Conservation (phyloP, 2,113 vertebrate species). For the Chitala chitala region DNA sequence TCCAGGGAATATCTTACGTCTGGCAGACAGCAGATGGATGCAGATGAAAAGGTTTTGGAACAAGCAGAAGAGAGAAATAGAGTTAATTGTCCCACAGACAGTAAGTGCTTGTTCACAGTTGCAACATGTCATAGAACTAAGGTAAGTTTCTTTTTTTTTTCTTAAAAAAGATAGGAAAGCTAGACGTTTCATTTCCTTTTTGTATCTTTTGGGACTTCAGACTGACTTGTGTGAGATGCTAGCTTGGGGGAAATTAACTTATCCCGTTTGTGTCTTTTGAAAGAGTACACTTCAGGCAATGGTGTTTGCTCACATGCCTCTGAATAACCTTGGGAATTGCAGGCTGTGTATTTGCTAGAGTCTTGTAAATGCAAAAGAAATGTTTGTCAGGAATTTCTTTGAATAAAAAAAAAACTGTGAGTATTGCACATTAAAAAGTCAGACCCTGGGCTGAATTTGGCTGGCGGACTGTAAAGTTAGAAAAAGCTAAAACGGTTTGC, state of each 20-base stretch:
- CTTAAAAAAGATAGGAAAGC: conserved; percentile 23
- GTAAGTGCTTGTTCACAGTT: conserved; percentile 12
- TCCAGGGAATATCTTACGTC: conserved; percentile 40
- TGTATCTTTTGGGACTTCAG: conserved; percentile 20
- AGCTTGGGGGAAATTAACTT: conserved; percentile 19
- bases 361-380: conserved; percentile 20
- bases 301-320: conserved; percentile 4
- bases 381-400: conserved; percentile 22
- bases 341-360: conserved; percentile 22
- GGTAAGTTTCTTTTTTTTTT: conserved; percentile 16
- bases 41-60: conserved; percentile 34
- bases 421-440: conserved; percentile 20
- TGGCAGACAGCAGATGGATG: conserved; percentile 38
- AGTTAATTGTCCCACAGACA: conserved; percentile 9
- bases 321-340: conserved; percentile 10
- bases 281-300: conserved; percentile 13
- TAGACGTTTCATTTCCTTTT: conserved; percentile 19
- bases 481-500: conserved; percentile 18
- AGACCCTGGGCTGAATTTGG: conserved; percentile 17
- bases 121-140: conserved; percentile 20
- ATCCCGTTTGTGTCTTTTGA: conserved; percentile 15
- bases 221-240: conserved; percentile 20
- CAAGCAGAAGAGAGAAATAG: conserved; percentile 17
- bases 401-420: conserved; percentile 19
- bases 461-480: conserved; percentile 8